These are phyloP conservation scores for Globia sparganii DNA, from an alignment of 2,888 invertebrate genomes.

Conservation along the genomic window DNA sequence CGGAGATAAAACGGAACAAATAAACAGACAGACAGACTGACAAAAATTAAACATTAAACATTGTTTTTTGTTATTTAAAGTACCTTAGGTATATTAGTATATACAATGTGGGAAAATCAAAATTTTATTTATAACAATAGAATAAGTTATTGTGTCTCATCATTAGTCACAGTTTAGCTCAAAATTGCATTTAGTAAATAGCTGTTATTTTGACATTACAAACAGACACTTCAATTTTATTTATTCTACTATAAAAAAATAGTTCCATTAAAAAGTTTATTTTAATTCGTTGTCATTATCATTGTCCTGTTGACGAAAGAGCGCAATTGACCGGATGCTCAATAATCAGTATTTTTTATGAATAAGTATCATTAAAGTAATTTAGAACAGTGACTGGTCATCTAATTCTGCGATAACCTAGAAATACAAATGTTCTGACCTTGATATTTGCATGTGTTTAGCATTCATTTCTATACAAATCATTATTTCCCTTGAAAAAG, in stretches of 20 bases:
- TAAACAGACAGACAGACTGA: too few relatives aligned
- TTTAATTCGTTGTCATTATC: background rate
- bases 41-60: too few relatives aligned
- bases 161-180: too few relatives aligned
- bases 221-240: too few relatives aligned
- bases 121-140: too few relatives aligned
- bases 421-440: background rate
- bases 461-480: background rate
- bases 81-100: too few relatives aligned
- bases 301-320: background rate
- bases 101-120: too few relatives aligned
- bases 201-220: background rate
- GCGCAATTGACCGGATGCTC: slow-evolving; percentile 1
- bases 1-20: too few relatives aligned
- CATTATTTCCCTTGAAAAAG: background rate
- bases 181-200: background rate
- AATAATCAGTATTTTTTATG: slow-evolving; percentile 5
- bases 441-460: background rate
- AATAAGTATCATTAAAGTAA: background rate
- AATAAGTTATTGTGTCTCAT: too few relatives aligned
- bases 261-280: background rate
- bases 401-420: background rate
- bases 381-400: background rate
- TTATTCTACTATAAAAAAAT: background rate
- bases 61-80: too few relatives aligned